A percentile compares a stretch with the other conserved stretches of the same genome.
These are phyloP conservation scores for Gymnoscopelus microlampas DNA, from an alignment of 2,797 vertebrate species.

Conservation along the genomic window DNA sequence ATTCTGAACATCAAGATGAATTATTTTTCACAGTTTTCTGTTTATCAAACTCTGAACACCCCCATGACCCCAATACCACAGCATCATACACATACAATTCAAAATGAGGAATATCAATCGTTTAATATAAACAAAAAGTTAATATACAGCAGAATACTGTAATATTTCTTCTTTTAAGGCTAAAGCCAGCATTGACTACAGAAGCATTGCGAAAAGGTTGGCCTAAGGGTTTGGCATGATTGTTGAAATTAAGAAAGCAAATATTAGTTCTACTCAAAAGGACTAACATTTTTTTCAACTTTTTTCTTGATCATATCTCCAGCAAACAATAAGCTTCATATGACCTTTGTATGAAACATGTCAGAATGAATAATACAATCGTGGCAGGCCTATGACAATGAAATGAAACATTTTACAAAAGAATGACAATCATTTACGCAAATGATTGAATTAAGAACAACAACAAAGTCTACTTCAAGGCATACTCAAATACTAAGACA, in stretches of 20 bases:
- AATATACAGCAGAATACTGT: conserved; percentile 65
- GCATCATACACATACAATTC: neutral
- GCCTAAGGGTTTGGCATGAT: conserved; percentile 40
- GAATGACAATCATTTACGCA: conserved; percentile 22
- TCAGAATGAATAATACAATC: conserved; percentile 37
- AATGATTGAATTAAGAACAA: conserved; percentile 39
- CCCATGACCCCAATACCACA: neutral
- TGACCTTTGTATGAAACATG: conserved; percentile 35
- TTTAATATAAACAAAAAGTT: conserved; percentile 77
- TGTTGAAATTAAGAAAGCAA: conserved; percentile 9
- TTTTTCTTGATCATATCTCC: conserved; percentile 24
- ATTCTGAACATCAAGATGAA: too few species aligned
- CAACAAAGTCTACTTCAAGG: conserved; percentile 47
- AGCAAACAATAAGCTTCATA: neutral
- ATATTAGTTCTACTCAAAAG: conserved; percentile 20
- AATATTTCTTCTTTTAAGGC: conserved; percentile 66
- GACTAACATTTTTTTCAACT: conserved; percentile 22
- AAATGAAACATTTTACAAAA: conserved; percentile 1
- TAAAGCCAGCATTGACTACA: conserved; percentile 63
- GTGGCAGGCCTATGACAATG: conserved; percentile 1
- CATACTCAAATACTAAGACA: conserved; percentile 34
- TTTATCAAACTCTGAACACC: neutral
- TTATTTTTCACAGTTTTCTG: neutral
- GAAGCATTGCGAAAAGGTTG: conserved; percentile 55
- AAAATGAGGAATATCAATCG: conserved; percentile 43